Base-by-base conservation (phyloP, 37 sponge, comb jelly and placozoan genomes). In the Chondrilla cf. caribensis region DNA sequence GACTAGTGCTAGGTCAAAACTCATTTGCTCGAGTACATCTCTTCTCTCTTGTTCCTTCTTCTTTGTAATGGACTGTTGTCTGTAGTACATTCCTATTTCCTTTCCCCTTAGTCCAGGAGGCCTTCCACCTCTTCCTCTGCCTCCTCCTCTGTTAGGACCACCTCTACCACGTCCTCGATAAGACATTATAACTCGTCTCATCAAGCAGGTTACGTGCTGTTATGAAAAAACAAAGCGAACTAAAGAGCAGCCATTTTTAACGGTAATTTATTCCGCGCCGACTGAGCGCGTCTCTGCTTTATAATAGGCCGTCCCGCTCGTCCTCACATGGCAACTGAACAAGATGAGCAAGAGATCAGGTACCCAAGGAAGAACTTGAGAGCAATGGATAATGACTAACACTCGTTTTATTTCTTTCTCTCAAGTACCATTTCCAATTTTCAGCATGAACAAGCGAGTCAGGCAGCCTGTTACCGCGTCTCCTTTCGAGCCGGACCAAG, bases 31-130 rank as follows among this genome's bases (percentile, higher is more conserved):
- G 18, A 40, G 21, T 44, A 89, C 90, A 58, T 89, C 81, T 26
- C 84, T 84, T 40, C 47, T 93, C 54, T 89, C 93, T 17, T 42
- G 65, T 24, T 80, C 81, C 42, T 80, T 33, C 42, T 86, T 86
- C 70, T 79, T 79, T 58, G 54, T 60, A 11, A 35, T 68, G 0
- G 79, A 60, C 29, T 32, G 58, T 0, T 55, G 24, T 15, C 65
- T 78, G 65, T 88, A 92, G 58, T 37, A 92, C 86, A 92, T 79
- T 11, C 93, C 93, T 31, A 92, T 89, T 24, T 86, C 93, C 29
- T 76, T 81, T 8, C 93, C 93, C 2, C 26, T 29, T 14, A 92
- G 79, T 6, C 84, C 84, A 24, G 86, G 43, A 54, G 93, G 84
- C 3, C 60, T 86, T 11, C 79, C 60, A 6, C 85, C 91, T 21